Conservation (phyloP, 2,888 invertebrate genomes). For the Cylloceria caligata region DNA sequence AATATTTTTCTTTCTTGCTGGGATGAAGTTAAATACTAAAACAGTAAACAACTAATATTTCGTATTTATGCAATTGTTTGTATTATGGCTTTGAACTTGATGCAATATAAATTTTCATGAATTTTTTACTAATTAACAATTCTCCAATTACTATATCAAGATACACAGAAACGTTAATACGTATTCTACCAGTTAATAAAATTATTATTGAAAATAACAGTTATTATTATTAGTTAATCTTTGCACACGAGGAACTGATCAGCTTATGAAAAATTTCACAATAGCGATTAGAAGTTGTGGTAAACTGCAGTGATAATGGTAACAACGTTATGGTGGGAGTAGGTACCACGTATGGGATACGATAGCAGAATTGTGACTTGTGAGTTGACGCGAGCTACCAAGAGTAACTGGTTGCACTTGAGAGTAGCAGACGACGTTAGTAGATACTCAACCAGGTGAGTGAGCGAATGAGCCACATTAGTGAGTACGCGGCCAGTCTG, state of each 20-base stretch:
- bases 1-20: too few relatives aligned
- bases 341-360: not conserved
- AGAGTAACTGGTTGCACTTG: conserved; percentile 36
- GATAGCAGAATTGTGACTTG: conserved; percentile 1
- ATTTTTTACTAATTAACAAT: too few relatives aligned
- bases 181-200: too few relatives aligned
- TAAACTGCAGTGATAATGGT: not conserved
- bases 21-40: too few relatives aligned
- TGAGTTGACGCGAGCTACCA: conserved; percentile 7
- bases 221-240: too few relatives aligned
- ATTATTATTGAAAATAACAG: too few relatives aligned
- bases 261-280: not conserved
- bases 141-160: too few relatives aligned
- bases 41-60: too few relatives aligned
- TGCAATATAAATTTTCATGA: too few relatives aligned
- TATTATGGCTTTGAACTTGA: too few relatives aligned
- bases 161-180: too few relatives aligned
- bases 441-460: conserved; percentile 47
- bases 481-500: conserved; percentile 30
- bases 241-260: not conserved
- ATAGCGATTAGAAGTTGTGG: not conserved
- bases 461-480: conserved; percentile 32
- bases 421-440: conserved; percentile 57
- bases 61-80: too few relatives aligned
- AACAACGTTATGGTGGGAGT: not conserved